Evolutionary conservation across 2,888 invertebrate species (phyloP), one percentile per base, ranked within the genome.

Genomic region (Leptothorax acervorum): DNA sequence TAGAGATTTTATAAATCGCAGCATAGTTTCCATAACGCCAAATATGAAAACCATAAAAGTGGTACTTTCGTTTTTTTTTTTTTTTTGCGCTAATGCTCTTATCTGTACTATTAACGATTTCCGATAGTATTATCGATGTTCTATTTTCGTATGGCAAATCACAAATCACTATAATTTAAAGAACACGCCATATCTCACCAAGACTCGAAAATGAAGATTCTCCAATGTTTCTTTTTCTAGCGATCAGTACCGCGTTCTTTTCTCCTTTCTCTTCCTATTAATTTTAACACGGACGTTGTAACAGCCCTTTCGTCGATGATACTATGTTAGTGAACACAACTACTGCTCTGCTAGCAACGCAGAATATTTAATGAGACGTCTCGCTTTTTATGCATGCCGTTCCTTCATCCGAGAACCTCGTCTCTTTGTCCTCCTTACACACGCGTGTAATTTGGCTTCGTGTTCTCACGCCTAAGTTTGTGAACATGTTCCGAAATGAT

Each of bases 251-350:
- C 4, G 15, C 42, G 5, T 53, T 74, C 35, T 39, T 55, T 66
- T 57, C 48, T 70, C 45, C n/a, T 39, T 57, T 68, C n/a, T 48
- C 12, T 57, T 60, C 18, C 42, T 48, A 48, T 51, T 68, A 68
- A 51, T 71, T 81, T 42, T 70, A 62, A 60, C 28, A 45, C 71
- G 70, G 48, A 79, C 39, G 23, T 79, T 12, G 5, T 60, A 81
- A 82, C 53, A 74, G 76, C 53, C 39, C 51, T 82, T n/a, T 51
- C 42, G n/a, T 82, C 31, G 53, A 82, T 74, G 76, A 82, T 42
- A 74, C 45, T 75, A 82, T 75, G 55, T 74, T 82, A 73, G 74
- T 82, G 82, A 82, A 82, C 82, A 87, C 87, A 87, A 83, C 82
- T 78, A 85, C 78, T 81, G 70, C 65, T 68, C 60, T 78, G 82